Evolutionary conservation across 2,888 invertebrate species (phyloP).

Genomic region (Thalpophila matura): DNA sequence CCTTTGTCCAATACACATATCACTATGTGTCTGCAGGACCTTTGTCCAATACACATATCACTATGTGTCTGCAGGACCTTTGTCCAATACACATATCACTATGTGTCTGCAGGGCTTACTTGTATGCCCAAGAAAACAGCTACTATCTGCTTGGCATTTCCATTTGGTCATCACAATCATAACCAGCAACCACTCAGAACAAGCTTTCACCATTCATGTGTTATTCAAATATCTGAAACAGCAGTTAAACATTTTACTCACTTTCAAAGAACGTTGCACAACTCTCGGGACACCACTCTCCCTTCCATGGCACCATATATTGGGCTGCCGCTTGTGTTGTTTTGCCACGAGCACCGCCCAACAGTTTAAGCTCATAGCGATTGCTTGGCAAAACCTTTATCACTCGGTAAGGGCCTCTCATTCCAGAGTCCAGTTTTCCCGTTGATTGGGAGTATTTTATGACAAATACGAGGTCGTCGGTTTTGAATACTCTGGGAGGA

Average conservation of each 20-base stretch:
- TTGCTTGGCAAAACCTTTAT: neutral
- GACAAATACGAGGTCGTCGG: neutral
- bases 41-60: too few species aligned
- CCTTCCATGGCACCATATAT: slow-evolving; percentile 1
- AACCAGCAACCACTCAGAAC: too few species aligned
- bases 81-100: too few species aligned
- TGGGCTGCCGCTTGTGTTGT: slow-evolving; percentile 2
- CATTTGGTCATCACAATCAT: too few species aligned
- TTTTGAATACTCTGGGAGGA: neutral
- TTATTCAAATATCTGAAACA: too few species aligned
- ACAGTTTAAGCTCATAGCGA: slow-evolving; percentile 3
- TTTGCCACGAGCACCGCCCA: slow-evolving; percentile 3
- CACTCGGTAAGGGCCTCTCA: slow-evolving; percentile 7
- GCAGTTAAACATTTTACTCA: neutral
- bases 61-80: too few species aligned
- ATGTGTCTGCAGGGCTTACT: too few species aligned
- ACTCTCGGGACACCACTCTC: slow-evolving; percentile 2
- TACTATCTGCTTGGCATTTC: too few species aligned
- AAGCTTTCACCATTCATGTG: too few species aligned
- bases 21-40: too few species aligned
- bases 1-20: too few species aligned
- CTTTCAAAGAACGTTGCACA: slow-evolving; percentile 9
- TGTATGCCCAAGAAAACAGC: too few species aligned
- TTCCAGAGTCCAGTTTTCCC: slow-evolving; percentile 5
- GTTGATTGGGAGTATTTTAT: slow-evolving; percentile 5